Conservation (phyloP, 1,140 invertebrate species). For the Charaxes varanes region DNA sequence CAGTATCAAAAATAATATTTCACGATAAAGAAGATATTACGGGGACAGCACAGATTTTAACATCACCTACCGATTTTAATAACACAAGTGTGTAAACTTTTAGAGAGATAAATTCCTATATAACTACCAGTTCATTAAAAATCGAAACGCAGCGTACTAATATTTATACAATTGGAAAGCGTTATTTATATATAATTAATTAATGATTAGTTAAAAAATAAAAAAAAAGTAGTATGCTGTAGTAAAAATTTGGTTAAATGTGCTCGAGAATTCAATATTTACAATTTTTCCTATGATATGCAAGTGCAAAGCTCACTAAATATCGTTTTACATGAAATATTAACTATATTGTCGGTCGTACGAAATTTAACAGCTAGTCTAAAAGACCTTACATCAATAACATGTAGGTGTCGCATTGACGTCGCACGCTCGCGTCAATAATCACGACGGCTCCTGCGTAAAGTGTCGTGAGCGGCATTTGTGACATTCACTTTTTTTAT, state of each 20-base stretch:
- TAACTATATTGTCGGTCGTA: constrained; percentile 51
- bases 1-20: constrained; percentile 30
- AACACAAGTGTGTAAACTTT: too few species aligned
- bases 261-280: constrained; percentile 55
- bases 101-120: constrained; percentile 2
- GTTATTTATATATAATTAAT: too few species aligned
- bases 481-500: too few species aligned
- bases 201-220: constrained; percentile 15
- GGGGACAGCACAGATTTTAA: constrained; percentile 8
- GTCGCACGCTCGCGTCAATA: too few species aligned
- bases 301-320: constrained; percentile 74
- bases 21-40: constrained; percentile 20
- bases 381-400: constrained; percentile 30
- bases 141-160: constrained; percentile 14
- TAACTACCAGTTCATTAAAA: constrained; percentile 19
- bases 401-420: constrained; percentile 27
- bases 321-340: constrained; percentile 56
- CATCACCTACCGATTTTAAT: too few species aligned
- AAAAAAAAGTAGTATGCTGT: too few species aligned
- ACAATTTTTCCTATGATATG: constrained; percentile 69
- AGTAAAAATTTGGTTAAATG: constrained; percentile 33
- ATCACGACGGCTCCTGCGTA: too few species aligned
- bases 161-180: constrained; percentile 15
- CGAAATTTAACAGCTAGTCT: constrained; percentile 47
- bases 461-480: too few species aligned